A percentile compares a stretch with the other conserved stretches of the same genome.
phyloP scores from a whole-genome alignment of 2,113 vertebrate species.

The Nipponia nippon region DNA sequence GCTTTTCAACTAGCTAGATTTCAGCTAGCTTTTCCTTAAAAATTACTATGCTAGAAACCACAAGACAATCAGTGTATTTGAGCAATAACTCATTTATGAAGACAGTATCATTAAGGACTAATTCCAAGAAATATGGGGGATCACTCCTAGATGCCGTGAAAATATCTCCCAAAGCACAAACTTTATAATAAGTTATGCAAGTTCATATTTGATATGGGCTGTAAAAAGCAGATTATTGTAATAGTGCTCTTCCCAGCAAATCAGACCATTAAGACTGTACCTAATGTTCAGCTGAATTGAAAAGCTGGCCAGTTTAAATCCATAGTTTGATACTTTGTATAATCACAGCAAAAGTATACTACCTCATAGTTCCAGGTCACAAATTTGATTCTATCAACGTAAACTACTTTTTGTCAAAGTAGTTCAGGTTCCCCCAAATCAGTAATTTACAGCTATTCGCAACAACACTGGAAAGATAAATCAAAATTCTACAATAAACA shows the following conservation, averaged over 20 bases:
- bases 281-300: constrained; percentile 59
- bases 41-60: constrained; percentile 28
- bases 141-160: constrained; percentile 17
- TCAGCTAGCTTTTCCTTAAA: not conserved
- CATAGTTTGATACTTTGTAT: constrained; percentile 18
- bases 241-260: constrained; percentile 60
- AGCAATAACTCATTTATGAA: constrained; percentile 60
- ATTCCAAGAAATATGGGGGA: constrained; percentile 54
- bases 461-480: not conserved
- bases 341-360: constrained; percentile 54
- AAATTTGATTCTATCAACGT: constrained; percentile 29
- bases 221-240: constrained; percentile 65
- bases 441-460: not conserved
- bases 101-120: constrained; percentile 41
- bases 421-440: not conserved
- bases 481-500: not conserved
- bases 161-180: constrained; percentile 67
- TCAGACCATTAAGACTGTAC: constrained; percentile 64
- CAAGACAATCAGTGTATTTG: constrained; percentile 44
- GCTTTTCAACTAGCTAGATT: not conserved
- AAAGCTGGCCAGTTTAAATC: constrained; percentile 61
- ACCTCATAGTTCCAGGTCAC: constrained; percentile 11
- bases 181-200: constrained; percentile 47
- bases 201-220: constrained; percentile 48
- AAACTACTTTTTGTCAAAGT: constrained; percentile 1